Conservation (phyloP, 37 sponge, comb jelly and placozoan species). For the Theonella swinhoei region DNA sequence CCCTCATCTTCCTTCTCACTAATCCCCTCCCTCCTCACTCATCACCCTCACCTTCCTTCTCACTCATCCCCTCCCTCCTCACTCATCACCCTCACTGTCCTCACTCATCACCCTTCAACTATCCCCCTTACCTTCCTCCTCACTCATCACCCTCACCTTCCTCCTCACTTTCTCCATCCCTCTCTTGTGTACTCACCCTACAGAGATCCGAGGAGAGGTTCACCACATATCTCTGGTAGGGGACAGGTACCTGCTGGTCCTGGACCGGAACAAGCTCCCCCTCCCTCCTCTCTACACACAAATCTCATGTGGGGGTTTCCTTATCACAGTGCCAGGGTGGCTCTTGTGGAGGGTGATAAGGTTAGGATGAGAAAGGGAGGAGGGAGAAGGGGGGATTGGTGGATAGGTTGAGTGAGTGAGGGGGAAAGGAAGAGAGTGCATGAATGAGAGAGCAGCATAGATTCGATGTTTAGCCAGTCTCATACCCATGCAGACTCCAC, state of each 20-base stretch:
- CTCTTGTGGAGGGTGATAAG: slow-evolving; percentile 71
- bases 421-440: neutral
- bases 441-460: neutral
- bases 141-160: too few species aligned
- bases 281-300: slow-evolving; percentile 70
- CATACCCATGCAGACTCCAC: too few species aligned
- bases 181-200: slow-evolving; percentile 87
- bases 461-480: too few species aligned
- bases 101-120: too few species aligned
- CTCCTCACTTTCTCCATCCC: slow-evolving; percentile 53
- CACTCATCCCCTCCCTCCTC: too few species aligned
- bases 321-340: slow-evolving; percentile 78
- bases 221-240: slow-evolving; percentile 60
- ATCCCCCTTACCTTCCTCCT: too few species aligned
- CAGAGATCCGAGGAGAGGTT: slow-evolving; percentile 72
- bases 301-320: slow-evolving; percentile 87
- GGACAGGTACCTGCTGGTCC: slow-evolving; percentile 38
- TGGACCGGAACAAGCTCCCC: slow-evolving; percentile 74
- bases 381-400: slow-evolving; percentile 68
- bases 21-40: too few species aligned
- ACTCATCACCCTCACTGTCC: too few species aligned
- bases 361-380: slow-evolving; percentile 26
- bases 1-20: too few species aligned
- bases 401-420: neutral
- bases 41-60: too few species aligned